phyloP scores from a whole-genome alignment of 2,888 invertebrate species.

The Ceraclea dissimilis region DNA sequence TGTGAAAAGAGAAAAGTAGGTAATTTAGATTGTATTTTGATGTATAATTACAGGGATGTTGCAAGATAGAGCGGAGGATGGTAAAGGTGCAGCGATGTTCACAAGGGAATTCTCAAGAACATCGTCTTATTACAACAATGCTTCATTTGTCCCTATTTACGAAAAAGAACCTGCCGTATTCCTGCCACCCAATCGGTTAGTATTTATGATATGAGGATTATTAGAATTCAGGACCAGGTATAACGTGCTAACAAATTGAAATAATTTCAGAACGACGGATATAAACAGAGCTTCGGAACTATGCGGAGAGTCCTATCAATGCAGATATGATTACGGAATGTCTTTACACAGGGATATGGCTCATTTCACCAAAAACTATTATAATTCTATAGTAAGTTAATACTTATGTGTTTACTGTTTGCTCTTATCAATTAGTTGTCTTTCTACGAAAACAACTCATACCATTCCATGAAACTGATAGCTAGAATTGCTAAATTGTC shows the following conservation, averaged over 20 bases:
- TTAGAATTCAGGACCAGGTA: too few relatives aligned
- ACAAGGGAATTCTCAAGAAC: slow-evolving; percentile 70
- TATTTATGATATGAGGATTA: neutral
- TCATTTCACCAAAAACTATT: slow-evolving; percentile 78
- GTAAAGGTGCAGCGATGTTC: slow-evolving; percentile 71
- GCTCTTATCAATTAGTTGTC: neutral
- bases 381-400: slow-evolving; percentile 51
- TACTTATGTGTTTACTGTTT: slow-evolving; percentile 27
- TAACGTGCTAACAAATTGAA: too few relatives aligned
- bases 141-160: slow-evolving; percentile 69
- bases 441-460: slow-evolving; percentile 24
- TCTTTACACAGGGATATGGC: slow-evolving; percentile 79
- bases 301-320: slow-evolving; percentile 78
- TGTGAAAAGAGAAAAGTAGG: too few relatives aligned
- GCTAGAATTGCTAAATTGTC: too few relatives aligned
- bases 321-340: slow-evolving; percentile 82
- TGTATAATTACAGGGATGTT: slow-evolving; percentile 58
- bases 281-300: slow-evolving; percentile 57
- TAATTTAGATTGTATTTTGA: too few relatives aligned
- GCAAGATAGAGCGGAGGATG: slow-evolving; percentile 64
- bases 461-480: too few relatives aligned
- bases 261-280: slow-evolving; percentile 36
- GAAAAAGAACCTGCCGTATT: slow-evolving; percentile 61
- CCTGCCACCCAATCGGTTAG: slow-evolving; percentile 61
- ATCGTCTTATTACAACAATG: slow-evolving; percentile 74